phyloP scores from a whole-genome alignment of 2,888 invertebrate genomes.

The Melieria omissa region DNA sequence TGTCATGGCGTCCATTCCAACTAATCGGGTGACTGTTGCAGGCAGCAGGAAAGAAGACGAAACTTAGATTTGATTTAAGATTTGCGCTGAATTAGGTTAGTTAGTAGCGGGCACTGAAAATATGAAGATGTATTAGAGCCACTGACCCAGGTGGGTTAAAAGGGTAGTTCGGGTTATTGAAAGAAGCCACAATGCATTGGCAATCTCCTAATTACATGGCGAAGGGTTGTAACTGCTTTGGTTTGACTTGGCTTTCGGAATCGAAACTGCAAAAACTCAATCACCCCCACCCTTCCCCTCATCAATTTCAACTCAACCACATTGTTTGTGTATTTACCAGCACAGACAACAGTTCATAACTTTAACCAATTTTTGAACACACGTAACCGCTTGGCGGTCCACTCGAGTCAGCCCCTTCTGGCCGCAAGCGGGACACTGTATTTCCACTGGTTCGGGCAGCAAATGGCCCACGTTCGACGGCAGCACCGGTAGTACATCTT shows the following conservation, averaged over 20 bases:
- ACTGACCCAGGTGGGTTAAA: no score
- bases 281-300: conserved; percentile 8
- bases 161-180: no score
- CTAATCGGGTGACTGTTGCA: conserved; percentile 54
- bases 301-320: no score
- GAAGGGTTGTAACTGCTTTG: no score
- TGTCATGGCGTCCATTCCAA: conserved; percentile 59
- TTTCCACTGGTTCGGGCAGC: conserved; percentile 50
- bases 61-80: neutral
- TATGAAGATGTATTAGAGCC: no score
- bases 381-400: conserved; percentile 52
- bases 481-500: conserved; percentile 48
- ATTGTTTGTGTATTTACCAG: conserved; percentile 49
- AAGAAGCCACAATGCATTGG: no score
- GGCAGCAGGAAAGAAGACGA: neutral
- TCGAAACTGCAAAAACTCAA: neutral
- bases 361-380: conserved; percentile 51
- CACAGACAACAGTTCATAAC: conserved; percentile 55
- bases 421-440: conserved; percentile 58
- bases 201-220: no score
- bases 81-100: no score
- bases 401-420: conserved; percentile 49
- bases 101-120: no score
- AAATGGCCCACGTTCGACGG: conserved; percentile 57
- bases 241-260: no score